Percentiles rank a stretch among this genome's conserved stretches.
phyloP scores from a whole-genome alignment of 2,113 vertebrate genomes.

The Tapirus terrestris region DNA sequence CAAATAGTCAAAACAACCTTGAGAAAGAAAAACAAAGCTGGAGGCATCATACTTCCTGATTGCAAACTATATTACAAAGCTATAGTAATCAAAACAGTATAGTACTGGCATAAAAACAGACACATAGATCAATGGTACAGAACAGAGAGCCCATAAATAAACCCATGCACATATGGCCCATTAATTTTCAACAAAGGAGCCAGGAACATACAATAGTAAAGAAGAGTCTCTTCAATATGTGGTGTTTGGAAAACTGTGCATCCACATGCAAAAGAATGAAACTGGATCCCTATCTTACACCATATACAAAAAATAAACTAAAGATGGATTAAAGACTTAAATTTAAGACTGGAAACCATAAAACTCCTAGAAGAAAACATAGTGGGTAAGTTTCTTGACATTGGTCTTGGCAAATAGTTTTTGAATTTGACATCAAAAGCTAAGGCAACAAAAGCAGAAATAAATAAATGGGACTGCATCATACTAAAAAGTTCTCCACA shows the following conservation, averaged over 20 bases:
- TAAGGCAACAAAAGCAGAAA: not conserved
- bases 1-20: not conserved
- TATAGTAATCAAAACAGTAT: not conserved
- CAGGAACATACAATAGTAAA: not conserved
- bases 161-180: not conserved
- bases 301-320: not conserved
- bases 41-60: not conserved
- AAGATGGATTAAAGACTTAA: not conserved
- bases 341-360: not conserved
- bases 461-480: not conserved
- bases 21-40: not conserved
- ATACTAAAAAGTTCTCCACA: not conserved
- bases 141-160: not conserved
- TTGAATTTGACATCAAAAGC: not conserved
- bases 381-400: not conserved
- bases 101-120: not conserved
- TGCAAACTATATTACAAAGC: not conserved
- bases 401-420: not conserved
- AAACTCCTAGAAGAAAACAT: not conserved
- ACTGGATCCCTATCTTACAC: not conserved
- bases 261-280: not conserved
- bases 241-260: not conserved
- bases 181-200: not conserved
- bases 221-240: not conserved
- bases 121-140: not conserved